Evolutionary conservation across 1,140 invertebrate genomes (phyloP).

Genomic region (Drosophila ohnishii): DNA sequence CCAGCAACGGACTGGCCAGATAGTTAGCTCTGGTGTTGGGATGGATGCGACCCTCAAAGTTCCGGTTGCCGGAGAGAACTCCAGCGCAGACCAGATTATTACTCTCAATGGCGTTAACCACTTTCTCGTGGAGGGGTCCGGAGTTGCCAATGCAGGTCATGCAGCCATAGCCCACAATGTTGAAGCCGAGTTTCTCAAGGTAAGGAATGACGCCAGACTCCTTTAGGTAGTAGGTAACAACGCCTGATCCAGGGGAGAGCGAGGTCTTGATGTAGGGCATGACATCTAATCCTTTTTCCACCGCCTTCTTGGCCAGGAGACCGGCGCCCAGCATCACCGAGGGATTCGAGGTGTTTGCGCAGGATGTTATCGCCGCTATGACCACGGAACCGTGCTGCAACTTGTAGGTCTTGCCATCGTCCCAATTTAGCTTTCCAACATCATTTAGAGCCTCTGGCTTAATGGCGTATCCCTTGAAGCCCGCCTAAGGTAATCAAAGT

Average conservation of each 20-base stretch:
- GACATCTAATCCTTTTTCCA: slow-evolving; percentile 94
- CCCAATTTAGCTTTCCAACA: slow-evolving; percentile 89
- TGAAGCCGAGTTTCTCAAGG: slow-evolving; percentile 94
- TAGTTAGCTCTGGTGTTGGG: slow-evolving; percentile 98
- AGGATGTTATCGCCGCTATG: slow-evolving; percentile 98
- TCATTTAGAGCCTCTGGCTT: slow-evolving; percentile 86
- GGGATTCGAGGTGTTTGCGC: slow-evolving; percentile 99
- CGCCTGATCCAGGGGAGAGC: slow-evolving; percentile 97
- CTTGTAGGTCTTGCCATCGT: slow-evolving; percentile 92
- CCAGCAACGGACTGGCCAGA: slow-evolving; percentile 96
- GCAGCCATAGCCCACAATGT: slow-evolving; percentile 97
- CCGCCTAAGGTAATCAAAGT: slow-evolving; percentile 86
- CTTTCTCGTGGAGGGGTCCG: slow-evolving; percentile 95
- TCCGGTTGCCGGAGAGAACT: slow-evolving; percentile 97
- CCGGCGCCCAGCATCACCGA: slow-evolving; percentile 98
- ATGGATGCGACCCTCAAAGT: slow-evolving; percentile 99
- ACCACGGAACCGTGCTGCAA: slow-evolving; percentile 97
- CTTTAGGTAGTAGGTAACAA: slow-evolving; percentile 97
- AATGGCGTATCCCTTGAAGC: slow-evolving; percentile 98
- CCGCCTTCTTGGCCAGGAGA: slow-evolving; percentile 96
- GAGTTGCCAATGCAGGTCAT: slow-evolving; percentile 99
- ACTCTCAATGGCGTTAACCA: slow-evolving; percentile 96
- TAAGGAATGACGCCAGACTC: slow-evolving; percentile 93
- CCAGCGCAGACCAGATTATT: slow-evolving; percentile 97
- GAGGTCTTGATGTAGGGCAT: slow-evolving; percentile 98